These are phyloP conservation scores for Indri indri DNA, from an alignment of 2,113 vertebrate species.

Conservation along the genomic window DNA sequence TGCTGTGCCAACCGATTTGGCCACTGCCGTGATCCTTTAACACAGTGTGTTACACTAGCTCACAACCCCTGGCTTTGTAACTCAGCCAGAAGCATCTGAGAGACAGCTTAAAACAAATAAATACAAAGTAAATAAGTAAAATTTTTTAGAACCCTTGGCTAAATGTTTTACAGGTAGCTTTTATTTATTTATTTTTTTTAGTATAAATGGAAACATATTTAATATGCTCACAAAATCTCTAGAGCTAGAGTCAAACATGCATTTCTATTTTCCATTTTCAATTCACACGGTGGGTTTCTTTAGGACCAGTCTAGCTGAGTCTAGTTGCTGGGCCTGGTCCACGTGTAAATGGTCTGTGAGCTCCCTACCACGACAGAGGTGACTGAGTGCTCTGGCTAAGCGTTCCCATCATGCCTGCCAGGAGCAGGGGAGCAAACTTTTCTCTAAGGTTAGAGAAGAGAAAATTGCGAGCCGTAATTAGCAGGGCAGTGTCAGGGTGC, in stretches of 20 bases:
- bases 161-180: neutral
- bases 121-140: neutral
- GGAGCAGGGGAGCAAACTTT: neutral
- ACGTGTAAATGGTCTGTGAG: neutral
- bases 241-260: rapidly evolving
- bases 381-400: rapidly evolving
- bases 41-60: neutral
- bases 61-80: neutral
- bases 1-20: rapidly evolving
- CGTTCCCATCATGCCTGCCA: too few species aligned
- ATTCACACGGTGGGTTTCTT: rapidly evolving
- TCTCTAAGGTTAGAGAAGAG: neutral
- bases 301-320: rapidly evolving
- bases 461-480: neutral
- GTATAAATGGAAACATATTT: neutral
- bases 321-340: neutral
- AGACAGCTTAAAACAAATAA: neutral
- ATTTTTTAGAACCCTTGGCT: neutral
- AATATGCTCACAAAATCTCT: neutral
- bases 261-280: neutral
- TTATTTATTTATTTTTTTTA: neutral
- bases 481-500: rapidly evolving
- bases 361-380: neutral
- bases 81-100: neutral
- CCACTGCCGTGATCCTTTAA: neutral